phyloP scores from a whole-genome alignment of 1,140 invertebrate genomes.

The Piezodorus guildinii region DNA sequence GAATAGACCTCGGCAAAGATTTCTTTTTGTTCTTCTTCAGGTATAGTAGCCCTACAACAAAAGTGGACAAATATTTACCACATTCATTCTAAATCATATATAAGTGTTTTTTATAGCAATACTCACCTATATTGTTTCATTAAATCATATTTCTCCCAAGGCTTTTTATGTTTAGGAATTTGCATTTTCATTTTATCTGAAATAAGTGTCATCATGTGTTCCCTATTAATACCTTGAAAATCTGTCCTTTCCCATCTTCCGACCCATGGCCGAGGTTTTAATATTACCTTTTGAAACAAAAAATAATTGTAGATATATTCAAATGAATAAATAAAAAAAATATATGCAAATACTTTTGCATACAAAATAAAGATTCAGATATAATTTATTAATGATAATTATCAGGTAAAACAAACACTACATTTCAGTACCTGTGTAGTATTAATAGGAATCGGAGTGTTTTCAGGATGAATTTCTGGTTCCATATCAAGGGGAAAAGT shows the following conservation, averaged over 20 bases:
- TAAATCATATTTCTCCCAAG: constrained; percentile 85
- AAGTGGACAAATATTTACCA: background rate
- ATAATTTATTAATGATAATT: too few species aligned
- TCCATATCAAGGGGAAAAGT: constrained; percentile 91
- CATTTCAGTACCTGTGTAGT: constrained; percentile 52
- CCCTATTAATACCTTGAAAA: constrained; percentile 56
- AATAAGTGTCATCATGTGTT: constrained; percentile 43
- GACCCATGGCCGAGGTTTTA: constrained; percentile 79
- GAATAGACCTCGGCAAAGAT: constrained; percentile 74
- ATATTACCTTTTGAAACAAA: constrained; percentile 43
- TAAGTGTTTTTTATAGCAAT: constrained; percentile 1
- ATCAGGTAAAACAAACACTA: too few species aligned
- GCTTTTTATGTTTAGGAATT: constrained; percentile 46
- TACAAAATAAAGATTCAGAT: too few species aligned
- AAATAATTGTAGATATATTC: background rate
- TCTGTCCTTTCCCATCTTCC: constrained; percentile 71
- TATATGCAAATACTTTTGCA: too few species aligned
- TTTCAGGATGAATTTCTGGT: constrained; percentile 62
- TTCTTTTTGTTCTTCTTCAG: constrained; percentile 72
- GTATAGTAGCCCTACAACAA: constrained; percentile 55
- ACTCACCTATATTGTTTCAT: constrained; percentile 82
- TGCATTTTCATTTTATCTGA: constrained; percentile 47
- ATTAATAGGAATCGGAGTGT: constrained; percentile 74
- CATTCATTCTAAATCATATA: background rate
- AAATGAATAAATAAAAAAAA: too few species aligned